These are phyloP conservation scores for Spizaetus ornatus DNA, from an alignment of 2,113 vertebrate genomes.

Conservation along the genomic window DNA sequence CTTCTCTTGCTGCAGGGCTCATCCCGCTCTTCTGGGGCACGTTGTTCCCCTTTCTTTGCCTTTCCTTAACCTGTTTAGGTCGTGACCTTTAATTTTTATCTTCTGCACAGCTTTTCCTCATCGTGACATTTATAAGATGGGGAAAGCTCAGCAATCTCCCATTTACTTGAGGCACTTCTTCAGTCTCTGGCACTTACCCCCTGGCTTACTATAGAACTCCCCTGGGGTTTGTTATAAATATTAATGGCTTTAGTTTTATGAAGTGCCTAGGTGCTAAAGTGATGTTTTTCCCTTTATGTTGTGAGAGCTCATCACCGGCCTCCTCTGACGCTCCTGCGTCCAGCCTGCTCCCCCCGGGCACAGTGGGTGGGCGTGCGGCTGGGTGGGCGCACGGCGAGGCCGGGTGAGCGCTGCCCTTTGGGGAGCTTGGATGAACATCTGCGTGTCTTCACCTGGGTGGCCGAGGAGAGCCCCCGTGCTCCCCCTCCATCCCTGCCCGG, in stretches of 20 bases:
- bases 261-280: background rate
- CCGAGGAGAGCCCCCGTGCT: accelerated
- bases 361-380: accelerated
- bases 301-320: background rate
- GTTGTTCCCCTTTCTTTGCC: background rate
- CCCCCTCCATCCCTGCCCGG: no score
- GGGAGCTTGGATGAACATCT: accelerated
- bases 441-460: background rate
- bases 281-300: background rate
- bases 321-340: background rate
- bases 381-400: no score
- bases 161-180: background rate
- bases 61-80: background rate
- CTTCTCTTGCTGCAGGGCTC: background rate
- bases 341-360: background rate
- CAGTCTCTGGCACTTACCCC: background rate
- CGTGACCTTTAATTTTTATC: background rate
- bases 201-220: accelerated
- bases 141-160: background rate
- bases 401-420: background rate
- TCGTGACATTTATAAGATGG: background rate
- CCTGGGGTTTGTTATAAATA: background rate
- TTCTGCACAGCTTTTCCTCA: background rate
- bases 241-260: background rate
- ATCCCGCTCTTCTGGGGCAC: background rate